Evolutionary conservation across 1,140 invertebrate genomes (phyloP), one percentile per base, ranked within the genome.

Genomic region (Plectrocnemia conspersa): DNA sequence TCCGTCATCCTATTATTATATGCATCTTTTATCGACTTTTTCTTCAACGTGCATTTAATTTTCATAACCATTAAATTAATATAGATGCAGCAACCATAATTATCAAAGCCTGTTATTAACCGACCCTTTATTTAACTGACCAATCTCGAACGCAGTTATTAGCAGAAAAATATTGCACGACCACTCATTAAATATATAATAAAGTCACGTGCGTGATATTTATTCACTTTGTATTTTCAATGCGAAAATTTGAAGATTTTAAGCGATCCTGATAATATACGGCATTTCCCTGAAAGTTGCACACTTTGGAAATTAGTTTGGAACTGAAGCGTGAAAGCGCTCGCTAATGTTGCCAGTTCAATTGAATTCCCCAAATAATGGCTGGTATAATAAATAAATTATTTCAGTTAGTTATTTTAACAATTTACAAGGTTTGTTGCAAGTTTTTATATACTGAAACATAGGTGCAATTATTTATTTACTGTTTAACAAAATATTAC

Each of bases 311-410:
- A 52, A 52, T 52, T 52, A 52, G 50, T 52, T 52, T 45, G 23
- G 38, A 44, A 44, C 35, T 29, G 50, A 29, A 44, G 38, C 50
- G 50, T 41, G 50, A 44, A 42, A 52, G 40, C 40, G 50, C 22
- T 33, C 40, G 36, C 50, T 52, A 52, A 52, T 44, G 40, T 35
- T 29, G 24, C 22, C 38, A 36, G 50, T 44, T 52, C 50, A 52
- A 52, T 52, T 52, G 50, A 52, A 52, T 52, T 52, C 36, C 27
- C 18, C 50, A 44, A 52, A 52, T 52, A 52, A 52, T 52, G 22
- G 5, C 27, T 29, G n/a, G 6, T 29, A 38, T 25, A 23, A 44
- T 52, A 52, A 52, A 52, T 52, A 52, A 52, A 52, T 52, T 52
- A 52, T 44, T 52, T 38, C 22, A 13, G 50, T 16, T 18, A 52